These are phyloP conservation scores for Orthosia cruda DNA, from an alignment of 2,888 invertebrate species.

Conservation along the genomic window DNA sequence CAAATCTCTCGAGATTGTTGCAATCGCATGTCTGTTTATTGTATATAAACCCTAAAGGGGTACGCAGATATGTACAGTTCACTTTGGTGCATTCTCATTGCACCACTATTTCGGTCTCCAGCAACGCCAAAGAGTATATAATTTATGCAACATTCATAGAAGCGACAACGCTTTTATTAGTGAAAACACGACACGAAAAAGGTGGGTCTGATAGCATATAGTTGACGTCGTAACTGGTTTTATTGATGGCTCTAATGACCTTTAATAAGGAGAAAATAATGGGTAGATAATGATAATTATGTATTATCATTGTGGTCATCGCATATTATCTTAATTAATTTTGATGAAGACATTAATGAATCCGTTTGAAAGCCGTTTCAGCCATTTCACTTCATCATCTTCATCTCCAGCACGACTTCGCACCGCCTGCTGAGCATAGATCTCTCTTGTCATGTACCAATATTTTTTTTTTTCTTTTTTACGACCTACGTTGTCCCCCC, in stretches of 20 bases:
- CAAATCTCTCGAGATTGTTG: too few relatives aligned
- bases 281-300: neutral
- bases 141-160: constrained; percentile 18
- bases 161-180: constrained; percentile 3
- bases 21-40: too few relatives aligned
- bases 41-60: too few relatives aligned
- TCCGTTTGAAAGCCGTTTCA: too few relatives aligned
- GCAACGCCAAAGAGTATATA: constrained; percentile 17
- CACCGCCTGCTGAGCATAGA: too few relatives aligned
- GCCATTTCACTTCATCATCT: neutral
- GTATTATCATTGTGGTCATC: neutral
- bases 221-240: constrained; percentile 30
- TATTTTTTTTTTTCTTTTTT: too few relatives aligned
- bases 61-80: too few relatives aligned
- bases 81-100: too few relatives aligned
- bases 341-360: neutral
- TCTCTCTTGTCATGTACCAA: too few relatives aligned
- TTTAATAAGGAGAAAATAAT: constrained; percentile 18
- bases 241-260: constrained; percentile 12
- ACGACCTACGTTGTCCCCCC: too few relatives aligned
- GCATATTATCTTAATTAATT: neutral
- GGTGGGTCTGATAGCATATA: constrained; percentile 13
- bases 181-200: constrained; percentile 37
- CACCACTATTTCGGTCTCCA: neutral
- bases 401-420: neutral